These are phyloP conservation scores for Cathartes aura DNA, from an alignment of 2,113 vertebrate species.

Conservation along the genomic window DNA sequence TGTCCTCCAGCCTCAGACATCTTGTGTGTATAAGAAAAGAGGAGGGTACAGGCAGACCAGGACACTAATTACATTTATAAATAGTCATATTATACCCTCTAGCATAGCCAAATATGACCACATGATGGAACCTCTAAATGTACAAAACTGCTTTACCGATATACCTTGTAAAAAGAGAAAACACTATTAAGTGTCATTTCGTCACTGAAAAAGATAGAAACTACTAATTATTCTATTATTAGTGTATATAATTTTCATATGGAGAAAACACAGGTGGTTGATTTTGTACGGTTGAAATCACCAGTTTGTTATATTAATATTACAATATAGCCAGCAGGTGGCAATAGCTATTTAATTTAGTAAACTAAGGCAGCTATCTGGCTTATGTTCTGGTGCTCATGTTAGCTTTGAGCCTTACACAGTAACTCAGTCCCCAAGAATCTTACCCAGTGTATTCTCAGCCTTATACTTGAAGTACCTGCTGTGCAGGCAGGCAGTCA, in stretches of 20 bases:
- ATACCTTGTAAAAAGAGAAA: neutral
- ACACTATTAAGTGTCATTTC: neutral
- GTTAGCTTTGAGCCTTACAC: neutral
- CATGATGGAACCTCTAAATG: neutral
- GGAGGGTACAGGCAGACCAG: neutral
- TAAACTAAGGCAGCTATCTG: neutral
- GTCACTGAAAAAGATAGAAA: neutral
- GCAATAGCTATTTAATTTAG: constrained; percentile 43
- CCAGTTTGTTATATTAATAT: neutral
- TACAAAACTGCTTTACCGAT: neutral
- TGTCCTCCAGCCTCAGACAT: neutral
- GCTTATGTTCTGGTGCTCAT: neutral
- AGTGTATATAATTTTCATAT: neutral
- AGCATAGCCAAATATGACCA: neutral
- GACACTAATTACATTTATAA: neutral
- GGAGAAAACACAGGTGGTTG: neutral
- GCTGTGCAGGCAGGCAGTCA: neutral
- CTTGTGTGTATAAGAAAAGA: neutral
- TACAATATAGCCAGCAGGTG: constrained; percentile 28
- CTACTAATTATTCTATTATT: neutral
- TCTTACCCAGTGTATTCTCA: neutral
- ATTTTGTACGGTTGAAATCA: neutral
- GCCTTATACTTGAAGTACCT: neutral
- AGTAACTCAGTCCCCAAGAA: neutral
- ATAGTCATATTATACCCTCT: neutral